Evolutionary conservation across 2,797 vertebrate genomes (phyloP).

Genomic region (Onychomys arenicola): DNA sequence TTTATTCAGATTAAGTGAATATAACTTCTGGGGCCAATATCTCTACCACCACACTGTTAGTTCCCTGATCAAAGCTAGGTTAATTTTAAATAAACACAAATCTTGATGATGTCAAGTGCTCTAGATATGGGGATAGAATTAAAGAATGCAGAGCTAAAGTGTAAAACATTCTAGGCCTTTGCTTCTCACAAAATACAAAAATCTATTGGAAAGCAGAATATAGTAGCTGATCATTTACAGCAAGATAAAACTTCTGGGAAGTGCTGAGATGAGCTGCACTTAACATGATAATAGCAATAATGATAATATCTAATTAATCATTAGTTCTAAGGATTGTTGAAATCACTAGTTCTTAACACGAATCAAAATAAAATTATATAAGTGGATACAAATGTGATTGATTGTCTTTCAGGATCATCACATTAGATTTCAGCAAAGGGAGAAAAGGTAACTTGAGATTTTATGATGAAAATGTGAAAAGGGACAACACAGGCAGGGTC

Average conservation of each 20-base stretch:
- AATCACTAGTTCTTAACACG: conserved; percentile 2
- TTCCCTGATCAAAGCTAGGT: not conserved
- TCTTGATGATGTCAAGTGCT: not conserved
- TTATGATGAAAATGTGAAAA: not conserved
- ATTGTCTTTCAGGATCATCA: conserved; percentile 1
- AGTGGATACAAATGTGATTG: not conserved
- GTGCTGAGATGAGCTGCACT: not conserved
- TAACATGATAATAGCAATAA: not conserved
- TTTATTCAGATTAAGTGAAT: not conserved
- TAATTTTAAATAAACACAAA: conserved; percentile 1
- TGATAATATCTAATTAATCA: not conserved
- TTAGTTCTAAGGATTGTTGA: not conserved
- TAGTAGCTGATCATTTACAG: not conserved
- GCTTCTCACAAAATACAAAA: not conserved
- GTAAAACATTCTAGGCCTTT: not conserved
- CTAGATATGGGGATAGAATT: not conserved
- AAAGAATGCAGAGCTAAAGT: not conserved
- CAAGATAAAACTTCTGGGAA: not conserved
- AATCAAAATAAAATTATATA: not conserved
- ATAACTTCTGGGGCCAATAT: not conserved
- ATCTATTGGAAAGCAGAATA: not conserved
- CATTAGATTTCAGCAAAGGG: conserved; percentile 6
- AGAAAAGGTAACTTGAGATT: not conserved
- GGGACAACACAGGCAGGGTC: not conserved
- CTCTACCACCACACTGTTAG: not conserved